Base-by-base conservation (phyloP, 2,888 invertebrate species). In the Temnothorax unifasciatus region DNA sequence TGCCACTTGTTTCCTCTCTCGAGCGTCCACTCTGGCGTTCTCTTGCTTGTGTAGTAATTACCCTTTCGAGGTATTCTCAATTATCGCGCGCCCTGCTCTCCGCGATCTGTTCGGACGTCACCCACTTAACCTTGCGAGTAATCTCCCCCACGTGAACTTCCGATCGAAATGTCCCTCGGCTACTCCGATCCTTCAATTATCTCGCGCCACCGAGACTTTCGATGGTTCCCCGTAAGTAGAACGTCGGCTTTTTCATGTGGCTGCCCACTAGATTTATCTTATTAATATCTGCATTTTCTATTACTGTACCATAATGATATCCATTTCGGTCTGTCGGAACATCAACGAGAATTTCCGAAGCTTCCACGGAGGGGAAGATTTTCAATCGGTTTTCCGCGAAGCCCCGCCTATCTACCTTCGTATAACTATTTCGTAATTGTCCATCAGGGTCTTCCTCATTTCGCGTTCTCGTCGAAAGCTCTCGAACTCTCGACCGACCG, bases 11-110 rank as follows among this genome's bases (percentile, higher is more conserved):
- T 59, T 77, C 34, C 69, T 38, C 69, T 47, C 79, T 81, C 59
- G 79, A 81, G 59, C 38, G 47, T 61, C 47, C 71, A 81, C 47
- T 81, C 69, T 25, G 9, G 25, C 59, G n/a, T 50, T 81, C 69
- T 38, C 59, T 47, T 38, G 79, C 25, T 71, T 68, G 71, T 47
- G 71, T 71, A 71, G 71, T 81, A 71, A 81, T 81, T 81, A 81
- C 47, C 68, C 59, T 81, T 81, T 71, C 71, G 38, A 71, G 59
- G 25, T 71, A 71, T 81, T 69, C 59, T 69, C 79, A 71, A 71
- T 81, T 81, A 81, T 81, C 59, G 47, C 59, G 44, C 29, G 41
- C n/a, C 41, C 18, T 15, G 52, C 25, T n/a, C 44, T 54, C 18
- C 44, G 52, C 52, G 52, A 52, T 76, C 64, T 38, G 25, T 61